Evolutionary conservation across 1,140 invertebrate species (phyloP).

Genomic region (Hyles euphorbiae): DNA sequence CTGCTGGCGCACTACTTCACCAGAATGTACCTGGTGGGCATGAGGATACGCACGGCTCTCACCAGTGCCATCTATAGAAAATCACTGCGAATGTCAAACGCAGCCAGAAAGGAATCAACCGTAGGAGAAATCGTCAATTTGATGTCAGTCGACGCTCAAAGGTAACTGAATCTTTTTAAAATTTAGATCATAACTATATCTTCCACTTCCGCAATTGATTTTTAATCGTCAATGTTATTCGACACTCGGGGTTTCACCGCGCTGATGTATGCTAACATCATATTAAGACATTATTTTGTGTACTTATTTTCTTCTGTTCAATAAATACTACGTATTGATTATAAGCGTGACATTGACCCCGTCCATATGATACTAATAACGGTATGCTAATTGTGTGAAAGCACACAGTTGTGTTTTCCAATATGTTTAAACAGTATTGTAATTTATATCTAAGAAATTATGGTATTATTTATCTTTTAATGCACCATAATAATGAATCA

Average conservation of each 20-base stretch:
- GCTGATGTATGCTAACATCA: too few species aligned
- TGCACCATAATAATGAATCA: too few species aligned
- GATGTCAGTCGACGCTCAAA: conserved; percentile 91
- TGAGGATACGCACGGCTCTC: conserved; percentile 93
- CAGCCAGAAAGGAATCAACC: conserved; percentile 87
- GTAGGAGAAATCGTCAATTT: conserved; percentile 95
- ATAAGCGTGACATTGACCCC: background rate
- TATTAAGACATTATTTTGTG: too few species aligned
- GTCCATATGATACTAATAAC: background rate
- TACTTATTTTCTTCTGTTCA: too few species aligned
- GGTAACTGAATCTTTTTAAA: conserved; percentile 34
- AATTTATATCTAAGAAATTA: too few species aligned
- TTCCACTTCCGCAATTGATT: too few species aligned
- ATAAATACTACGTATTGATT: too few species aligned
- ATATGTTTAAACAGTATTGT: too few species aligned
- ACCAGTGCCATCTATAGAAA: conserved; percentile 97
- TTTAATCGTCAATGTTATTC: too few species aligned
- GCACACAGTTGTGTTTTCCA: too few species aligned
- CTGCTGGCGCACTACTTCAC: conserved; percentile 93
- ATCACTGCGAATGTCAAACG: conserved; percentile 86
- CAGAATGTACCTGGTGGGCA: conserved; percentile 92
- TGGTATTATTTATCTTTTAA: too few species aligned
- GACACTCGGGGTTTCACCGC: too few species aligned
- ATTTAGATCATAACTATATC: background rate
- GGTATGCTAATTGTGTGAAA: background rate